Base-by-base conservation (phyloP, 1,140 invertebrate genomes). In the Ceratitis capitata region DNA sequence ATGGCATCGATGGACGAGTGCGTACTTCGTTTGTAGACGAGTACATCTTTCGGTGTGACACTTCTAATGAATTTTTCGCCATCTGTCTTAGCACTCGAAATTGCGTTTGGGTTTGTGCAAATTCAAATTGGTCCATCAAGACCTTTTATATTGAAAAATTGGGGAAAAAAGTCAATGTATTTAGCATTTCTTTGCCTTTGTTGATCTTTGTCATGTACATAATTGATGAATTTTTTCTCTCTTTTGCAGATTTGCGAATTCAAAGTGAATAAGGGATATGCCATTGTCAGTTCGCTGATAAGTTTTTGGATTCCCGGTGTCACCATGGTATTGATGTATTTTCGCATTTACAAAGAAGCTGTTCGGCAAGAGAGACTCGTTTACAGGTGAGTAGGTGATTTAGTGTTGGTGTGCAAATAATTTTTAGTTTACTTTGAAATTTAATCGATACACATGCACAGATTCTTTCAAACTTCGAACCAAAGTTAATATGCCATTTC, bases 271-370 rank as follows among this genome's bases (percentile, higher is more conserved):
- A 95, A 95, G 92, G 94, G 95, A 4, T 99, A 98, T 88, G 97
- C 97, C 26, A 94, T 98, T 85, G 94, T 99, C 51, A 98, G 97
- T 26, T 98, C 97, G 35, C 95, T 96, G 92, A 95, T 99, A 78
- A 98, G 97, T 88, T 99, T 99, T 92, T 99, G 98, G 98, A 95
- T 98, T 64, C 98, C 98, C n/a, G 97, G 97, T 58, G 95, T 97
- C 87, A 97, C 98, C 86, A 99, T 99, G 98, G 94, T 98, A 69
- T 96, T 96, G 89, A 98, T 98, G 94, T 99, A 99, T 92, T 97
- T 96, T 92, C 95, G 96, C 90, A 98, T 99, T 88, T 98, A 97
- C 92, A 93, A 95, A 86, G 98, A 98, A 91, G 98, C 98, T 0
- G 95, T 97, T 87, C 93, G 97, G 19, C 98, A 99, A 92, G 98